Conservation (phyloP, 2,113 vertebrate genomes). For the Regulus satrapa region DNA sequence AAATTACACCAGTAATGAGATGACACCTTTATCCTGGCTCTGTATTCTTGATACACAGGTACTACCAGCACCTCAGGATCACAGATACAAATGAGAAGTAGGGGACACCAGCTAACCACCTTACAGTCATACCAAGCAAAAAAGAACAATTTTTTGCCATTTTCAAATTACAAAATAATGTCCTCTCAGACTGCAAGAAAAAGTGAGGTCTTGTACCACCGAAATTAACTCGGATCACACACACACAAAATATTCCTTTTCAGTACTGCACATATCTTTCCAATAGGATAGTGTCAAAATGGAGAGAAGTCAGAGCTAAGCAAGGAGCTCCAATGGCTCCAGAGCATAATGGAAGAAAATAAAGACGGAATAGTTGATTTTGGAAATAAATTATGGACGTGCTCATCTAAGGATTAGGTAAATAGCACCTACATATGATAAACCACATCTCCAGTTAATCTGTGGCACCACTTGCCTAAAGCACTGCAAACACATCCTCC, state of each 20-base stretch:
- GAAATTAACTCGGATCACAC: background rate
- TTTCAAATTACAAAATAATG: background rate
- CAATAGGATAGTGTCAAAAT: background rate
- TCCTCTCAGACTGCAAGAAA: background rate
- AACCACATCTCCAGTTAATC: background rate
- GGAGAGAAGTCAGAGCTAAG: background rate
- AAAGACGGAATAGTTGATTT: background rate
- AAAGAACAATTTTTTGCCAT: background rate
- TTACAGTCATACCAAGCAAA: background rate
- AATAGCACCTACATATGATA: background rate
- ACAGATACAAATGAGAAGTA: background rate
- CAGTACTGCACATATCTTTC: background rate
- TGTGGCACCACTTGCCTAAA: background rate
- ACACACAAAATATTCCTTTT: background rate
- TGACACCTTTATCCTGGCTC: background rate
- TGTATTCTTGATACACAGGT: background rate
- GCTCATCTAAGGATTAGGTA: background rate
- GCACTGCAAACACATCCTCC: background rate
- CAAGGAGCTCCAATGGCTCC: background rate
- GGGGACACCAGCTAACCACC: background rate
- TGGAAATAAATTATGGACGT: background rate
- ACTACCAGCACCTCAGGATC: background rate
- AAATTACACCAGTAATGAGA: background rate
- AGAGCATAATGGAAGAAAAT: background rate
- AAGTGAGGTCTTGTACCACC: background rate